Conservation (phyloP, 2,888 invertebrate genomes). For the Seladonia tumulorum region DNA sequence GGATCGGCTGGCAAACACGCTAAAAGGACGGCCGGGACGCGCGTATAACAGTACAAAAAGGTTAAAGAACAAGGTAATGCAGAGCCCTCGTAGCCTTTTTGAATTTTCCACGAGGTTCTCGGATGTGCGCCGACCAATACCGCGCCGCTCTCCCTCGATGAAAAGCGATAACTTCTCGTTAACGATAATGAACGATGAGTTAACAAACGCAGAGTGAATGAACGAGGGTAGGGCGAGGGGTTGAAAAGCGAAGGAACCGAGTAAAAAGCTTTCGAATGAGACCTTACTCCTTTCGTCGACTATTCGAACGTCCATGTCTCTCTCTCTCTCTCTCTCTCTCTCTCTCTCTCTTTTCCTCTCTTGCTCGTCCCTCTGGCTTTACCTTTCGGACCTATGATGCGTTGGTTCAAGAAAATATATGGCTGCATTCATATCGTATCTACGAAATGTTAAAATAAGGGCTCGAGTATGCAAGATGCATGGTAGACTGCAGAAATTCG, state of each 20-base stretch:
- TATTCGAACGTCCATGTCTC: slow-evolving; percentile 23
- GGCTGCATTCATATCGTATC: slow-evolving; percentile 47
- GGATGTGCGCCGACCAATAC: slow-evolving; percentile 67
- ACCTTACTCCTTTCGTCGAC: slow-evolving; percentile 29
- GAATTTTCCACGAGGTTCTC: slow-evolving; percentile 40
- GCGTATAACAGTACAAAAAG: not conserved
- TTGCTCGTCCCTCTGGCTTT: not conserved
- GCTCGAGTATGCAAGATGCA: not conserved
- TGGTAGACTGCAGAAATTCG: not conserved
- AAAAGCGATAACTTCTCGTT: slow-evolving; percentile 66
- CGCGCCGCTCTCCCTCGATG: slow-evolving; percentile 46
- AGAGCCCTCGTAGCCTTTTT: not conserved
- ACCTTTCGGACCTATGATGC: slow-evolving; percentile 42
- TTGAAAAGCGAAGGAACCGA: slow-evolving; percentile 39
- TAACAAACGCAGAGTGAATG: slow-evolving; percentile 55
- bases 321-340: not conserved
- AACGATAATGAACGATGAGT: slow-evolving; percentile 68
- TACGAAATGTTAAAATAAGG: not conserved
- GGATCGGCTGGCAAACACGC: not conserved
- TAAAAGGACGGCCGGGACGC: not conserved
- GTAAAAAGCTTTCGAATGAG: slow-evolving; percentile 37
- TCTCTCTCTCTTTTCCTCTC: not conserved
- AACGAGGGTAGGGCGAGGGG: slow-evolving; percentile 31
- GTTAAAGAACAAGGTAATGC: slow-evolving; percentile 7
- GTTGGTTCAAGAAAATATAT: slow-evolving; percentile 59